phyloP scores from a whole-genome alignment of 2,797 vertebrate species.

The Forpus xanthops region DNA sequence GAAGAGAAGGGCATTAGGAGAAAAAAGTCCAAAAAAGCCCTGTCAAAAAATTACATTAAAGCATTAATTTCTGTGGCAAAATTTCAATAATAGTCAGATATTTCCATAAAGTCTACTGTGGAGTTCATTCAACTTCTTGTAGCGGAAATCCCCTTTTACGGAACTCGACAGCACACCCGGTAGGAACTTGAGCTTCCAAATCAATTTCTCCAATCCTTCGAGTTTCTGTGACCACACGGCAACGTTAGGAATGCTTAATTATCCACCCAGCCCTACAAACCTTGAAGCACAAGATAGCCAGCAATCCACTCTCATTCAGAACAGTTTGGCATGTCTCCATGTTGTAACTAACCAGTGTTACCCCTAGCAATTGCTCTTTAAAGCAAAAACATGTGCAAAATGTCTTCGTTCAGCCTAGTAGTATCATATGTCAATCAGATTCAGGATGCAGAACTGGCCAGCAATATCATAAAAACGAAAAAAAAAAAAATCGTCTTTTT shows the following conservation, averaged over 20 bases:
- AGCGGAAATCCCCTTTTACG: neutral
- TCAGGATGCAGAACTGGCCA: constrained; percentile 48
- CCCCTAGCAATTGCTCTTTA: constrained; percentile 66
- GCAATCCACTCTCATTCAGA: constrained; percentile 26
- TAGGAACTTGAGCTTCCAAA: neutral
- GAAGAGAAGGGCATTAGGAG: neutral
- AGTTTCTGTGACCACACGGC: neutral
- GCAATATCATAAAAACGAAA: neutral
- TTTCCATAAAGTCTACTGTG: neutral
- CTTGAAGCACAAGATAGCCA: constrained; percentile 38
- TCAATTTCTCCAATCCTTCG: neutral
- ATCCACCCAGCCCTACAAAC: neutral
- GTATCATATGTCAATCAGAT: constrained; percentile 60
- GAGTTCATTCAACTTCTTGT: neutral
- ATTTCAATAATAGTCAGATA: neutral
- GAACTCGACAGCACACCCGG: neutral
- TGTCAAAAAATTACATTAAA: neutral
- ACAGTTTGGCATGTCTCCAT: constrained; percentile 20
- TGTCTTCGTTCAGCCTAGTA: constrained; percentile 53
- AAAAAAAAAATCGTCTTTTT: neutral
- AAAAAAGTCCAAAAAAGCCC: neutral
- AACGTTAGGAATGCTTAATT: constrained; percentile 33
- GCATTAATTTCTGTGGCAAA: neutral
- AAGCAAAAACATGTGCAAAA: constrained; percentile 60
- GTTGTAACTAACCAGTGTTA: constrained; percentile 23